These are phyloP conservation scores for Antedon mediterranea DNA, from an alignment of 53 echinoderm and acorn worm genomes.

Conservation along the genomic window DNA sequence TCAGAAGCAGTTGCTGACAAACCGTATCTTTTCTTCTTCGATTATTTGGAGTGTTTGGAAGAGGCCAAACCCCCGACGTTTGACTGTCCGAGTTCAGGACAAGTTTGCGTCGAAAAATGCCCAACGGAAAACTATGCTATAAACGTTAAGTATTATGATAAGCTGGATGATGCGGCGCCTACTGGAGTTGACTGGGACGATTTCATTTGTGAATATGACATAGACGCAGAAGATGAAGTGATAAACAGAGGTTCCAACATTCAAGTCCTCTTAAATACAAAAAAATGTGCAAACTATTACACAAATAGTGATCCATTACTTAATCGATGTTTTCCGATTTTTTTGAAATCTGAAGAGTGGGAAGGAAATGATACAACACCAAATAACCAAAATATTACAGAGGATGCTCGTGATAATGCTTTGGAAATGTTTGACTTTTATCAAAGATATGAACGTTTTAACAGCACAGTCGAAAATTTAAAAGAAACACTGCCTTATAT, in stretches of 20 bases:
- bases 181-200: conserved; percentile 44
- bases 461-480: conserved; percentile 61
- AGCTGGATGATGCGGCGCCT: neutral
- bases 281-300: conserved; percentile 60
- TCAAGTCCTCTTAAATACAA: conserved; percentile 14
- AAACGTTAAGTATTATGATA: neutral
- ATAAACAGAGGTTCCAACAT: conserved; percentile 11
- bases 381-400: conserved; percentile 36
- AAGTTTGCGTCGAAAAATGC: conserved; percentile 58
- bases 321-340: conserved; percentile 50
- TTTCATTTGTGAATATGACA: conserved; percentile 69
- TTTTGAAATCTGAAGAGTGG: conserved; percentile 4
- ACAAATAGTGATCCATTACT: conserved; percentile 15
- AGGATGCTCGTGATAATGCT: conserved; percentile 35
- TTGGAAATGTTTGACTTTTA: conserved; percentile 26
- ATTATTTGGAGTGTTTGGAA: conserved; percentile 56
- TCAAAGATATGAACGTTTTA: conserved; percentile 32
- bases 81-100: conserved; percentile 37
- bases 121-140: conserved; percentile 45
- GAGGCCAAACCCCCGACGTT: conserved; percentile 28
- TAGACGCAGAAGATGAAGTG: conserved; percentile 43
- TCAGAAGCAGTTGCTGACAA: conserved; percentile 30
- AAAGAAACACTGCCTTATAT: conserved; percentile 65
- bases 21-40: conserved; percentile 65
- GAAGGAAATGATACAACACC: conserved; percentile 20